Evolutionary conservation across 2,113 vertebrate species (phyloP).

Genomic region (Ophiodon elongatus): DNA sequence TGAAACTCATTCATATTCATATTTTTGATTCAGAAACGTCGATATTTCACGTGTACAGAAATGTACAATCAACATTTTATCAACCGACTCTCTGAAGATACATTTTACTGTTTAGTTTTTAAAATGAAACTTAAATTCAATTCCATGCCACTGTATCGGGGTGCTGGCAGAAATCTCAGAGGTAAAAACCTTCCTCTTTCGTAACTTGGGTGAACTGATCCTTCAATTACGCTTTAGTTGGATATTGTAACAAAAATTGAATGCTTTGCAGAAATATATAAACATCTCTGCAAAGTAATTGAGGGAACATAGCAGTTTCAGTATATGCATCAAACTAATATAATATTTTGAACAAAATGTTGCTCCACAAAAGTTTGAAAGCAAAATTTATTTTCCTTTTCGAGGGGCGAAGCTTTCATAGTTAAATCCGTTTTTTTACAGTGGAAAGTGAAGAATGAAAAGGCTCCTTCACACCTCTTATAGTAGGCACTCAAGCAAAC

Average conservation of each 20-base stretch:
- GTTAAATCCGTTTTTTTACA: too few relatives aligned
- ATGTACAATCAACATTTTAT: too few relatives aligned
- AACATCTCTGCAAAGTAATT: neutral
- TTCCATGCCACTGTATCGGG: neutral
- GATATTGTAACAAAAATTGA: neutral
- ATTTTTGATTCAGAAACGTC: too few relatives aligned
- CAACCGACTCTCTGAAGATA: too few relatives aligned
- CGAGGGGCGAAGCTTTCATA: too few relatives aligned
- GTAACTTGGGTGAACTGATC: neutral
- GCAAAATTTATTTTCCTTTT: neutral
- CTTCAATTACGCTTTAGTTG: neutral
- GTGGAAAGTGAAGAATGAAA: too few relatives aligned
- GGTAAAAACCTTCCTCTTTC: neutral
- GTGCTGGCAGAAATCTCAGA: neutral
- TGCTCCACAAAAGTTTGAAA: neutral
- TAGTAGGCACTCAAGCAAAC: too few relatives aligned
- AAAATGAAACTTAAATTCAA: neutral
- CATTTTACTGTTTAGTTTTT: neutral
- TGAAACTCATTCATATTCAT: too few relatives aligned
- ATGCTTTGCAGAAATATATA: neutral
- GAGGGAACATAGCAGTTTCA: neutral
- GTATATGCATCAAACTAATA: neutral
- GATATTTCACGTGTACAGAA: too few relatives aligned
- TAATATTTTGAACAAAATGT: neutral
- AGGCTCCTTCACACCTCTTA: too few relatives aligned